Base-by-base conservation (phyloP, 2,888 invertebrate species). In the Sclerodermus sp. region DNA sequence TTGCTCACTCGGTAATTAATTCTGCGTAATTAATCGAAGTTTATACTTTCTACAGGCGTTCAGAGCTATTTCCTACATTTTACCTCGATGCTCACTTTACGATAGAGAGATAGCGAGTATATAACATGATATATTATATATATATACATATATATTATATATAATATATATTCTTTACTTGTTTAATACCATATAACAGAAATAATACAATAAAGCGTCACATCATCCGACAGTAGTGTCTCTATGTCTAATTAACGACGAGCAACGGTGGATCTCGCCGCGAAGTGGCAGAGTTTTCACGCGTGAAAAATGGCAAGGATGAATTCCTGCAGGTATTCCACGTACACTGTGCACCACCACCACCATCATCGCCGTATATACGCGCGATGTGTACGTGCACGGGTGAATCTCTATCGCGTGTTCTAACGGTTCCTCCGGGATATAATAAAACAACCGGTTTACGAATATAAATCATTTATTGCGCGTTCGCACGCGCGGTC, bases 401-500 rank as follows among this genome's bases (percentile, higher is more conserved):
- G n/a, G n/a, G n/a, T n/a, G n/a, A n/a, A n/a, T n/a, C n/a, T n/a
- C n/a, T n/a, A n/a, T n/a, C n/a, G n/a, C 23, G 8, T 23, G 3
- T 8, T 23, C 23, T 8, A 23, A 23, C 8, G 23, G 23, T 23
- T 23, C 8, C n/a, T 23, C 8, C 8, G 23, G 23, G 3, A 23
- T 23, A 5, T 23, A 23, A 23, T 23, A 8, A 23, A 23, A 23
- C 3, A 23, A 23, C 23, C 23, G 9, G 16, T 45, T 41, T 55
- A 56, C 39, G 60, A 60, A 53, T 59, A 51, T 49, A 68, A 58
- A 47, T 55, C 37, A 58, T 64, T 60, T 64, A 64, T 64, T 55
- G 51, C 17, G 37, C 41, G 4, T 12, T n/a, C 34, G 10, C 12
- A 12, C n/a, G 12, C n/a, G n/a, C n/a, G 10, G 13, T 34, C 23